Percentiles rank a stretch among this genome's conserved stretches.
Evolutionary conservation across 2,888 invertebrate species (phyloP).

Genomic region (Adineta ricciae): DNA sequence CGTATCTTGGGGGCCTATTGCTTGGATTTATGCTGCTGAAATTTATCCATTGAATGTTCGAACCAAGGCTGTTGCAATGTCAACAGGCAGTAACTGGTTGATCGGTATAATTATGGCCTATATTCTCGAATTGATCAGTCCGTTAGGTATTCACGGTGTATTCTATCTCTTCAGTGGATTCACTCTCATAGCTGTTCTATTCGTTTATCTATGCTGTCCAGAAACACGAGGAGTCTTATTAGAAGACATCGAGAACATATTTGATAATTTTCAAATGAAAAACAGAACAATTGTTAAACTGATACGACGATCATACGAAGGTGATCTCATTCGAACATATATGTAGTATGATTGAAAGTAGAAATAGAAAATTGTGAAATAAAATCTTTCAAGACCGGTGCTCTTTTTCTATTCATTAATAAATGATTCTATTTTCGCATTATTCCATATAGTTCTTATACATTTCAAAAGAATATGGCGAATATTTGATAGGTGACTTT

Average conservation of each 20-base stretch:
- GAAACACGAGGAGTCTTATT: background rate
- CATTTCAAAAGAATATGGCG: too few species aligned
- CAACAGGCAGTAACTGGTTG: background rate
- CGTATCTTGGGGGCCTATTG: background rate
- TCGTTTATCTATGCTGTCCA: background rate
- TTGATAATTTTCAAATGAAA: background rate
- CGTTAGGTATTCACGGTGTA: background rate
- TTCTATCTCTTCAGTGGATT: background rate
- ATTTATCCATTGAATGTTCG: background rate
- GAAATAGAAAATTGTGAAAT: too few species aligned
- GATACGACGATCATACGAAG: background rate
- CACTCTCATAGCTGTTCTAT: background rate
- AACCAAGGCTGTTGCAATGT: background rate
- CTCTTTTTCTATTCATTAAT: too few species aligned
- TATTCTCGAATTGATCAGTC: background rate
- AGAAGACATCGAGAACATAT: background rate
- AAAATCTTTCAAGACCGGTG: too few species aligned
- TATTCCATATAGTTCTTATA: too few species aligned
- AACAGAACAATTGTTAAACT: background rate
- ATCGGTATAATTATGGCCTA: background rate
- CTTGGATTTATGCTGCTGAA: background rate
- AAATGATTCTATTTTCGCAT: too few species aligned
- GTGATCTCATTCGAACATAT: background rate
- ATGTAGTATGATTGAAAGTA: too few species aligned
- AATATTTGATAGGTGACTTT: too few species aligned